These are phyloP conservation scores for Spicauda simplicius DNA, from an alignment of 2,888 invertebrate species.

Conservation along the genomic window DNA sequence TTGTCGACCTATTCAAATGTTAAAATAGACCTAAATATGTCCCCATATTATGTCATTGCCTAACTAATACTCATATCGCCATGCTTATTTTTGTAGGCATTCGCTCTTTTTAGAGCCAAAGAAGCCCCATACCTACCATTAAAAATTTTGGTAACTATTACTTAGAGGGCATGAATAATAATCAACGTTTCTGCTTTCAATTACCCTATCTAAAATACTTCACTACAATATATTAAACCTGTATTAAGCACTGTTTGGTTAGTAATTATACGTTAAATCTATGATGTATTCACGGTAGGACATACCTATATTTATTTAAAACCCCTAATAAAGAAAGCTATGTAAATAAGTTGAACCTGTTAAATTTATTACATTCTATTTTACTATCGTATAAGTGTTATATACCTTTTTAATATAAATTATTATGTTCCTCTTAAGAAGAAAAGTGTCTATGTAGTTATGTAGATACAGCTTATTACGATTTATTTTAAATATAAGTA, in stretches of 20 bases:
- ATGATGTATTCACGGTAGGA: conserved; percentile 1
- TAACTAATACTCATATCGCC: conserved; percentile 31
- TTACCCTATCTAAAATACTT: conserved; percentile 5
- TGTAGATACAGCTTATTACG: conserved; percentile 43
- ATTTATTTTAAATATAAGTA: conserved; percentile 35
- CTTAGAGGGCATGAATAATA: conserved; percentile 4
- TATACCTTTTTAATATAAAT: conserved; percentile 75
- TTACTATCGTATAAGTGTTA: conserved; percentile 82
- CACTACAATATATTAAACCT: background rate
- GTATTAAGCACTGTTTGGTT: conserved; percentile 10
- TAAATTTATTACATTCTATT: conserved; percentile 84
- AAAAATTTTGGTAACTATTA: conserved; percentile 17
- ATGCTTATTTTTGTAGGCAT: conserved; percentile 17
- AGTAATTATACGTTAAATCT: background rate
- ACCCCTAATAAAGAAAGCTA: conserved; percentile 47
- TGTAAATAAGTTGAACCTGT: conserved; percentile 84
- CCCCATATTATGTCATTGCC: conserved; percentile 10
- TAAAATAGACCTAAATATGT: background rate
- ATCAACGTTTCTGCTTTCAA: conserved; percentile 10
- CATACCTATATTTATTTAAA: conserved; percentile 17
- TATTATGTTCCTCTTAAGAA: conserved; percentile 62
- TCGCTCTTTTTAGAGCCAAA: conserved; percentile 8
- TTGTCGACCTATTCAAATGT: background rate
- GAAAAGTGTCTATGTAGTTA: conserved; percentile 42
- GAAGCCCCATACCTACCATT: conserved; percentile 10